Percentiles rank a stretch among this genome's conserved stretches.
These are phyloP conservation scores for Chrysaora quinquecirrha DNA, from an alignment of 30 jellyfish, hydroid and myxozoan genomes.

Conservation along the genomic window DNA sequence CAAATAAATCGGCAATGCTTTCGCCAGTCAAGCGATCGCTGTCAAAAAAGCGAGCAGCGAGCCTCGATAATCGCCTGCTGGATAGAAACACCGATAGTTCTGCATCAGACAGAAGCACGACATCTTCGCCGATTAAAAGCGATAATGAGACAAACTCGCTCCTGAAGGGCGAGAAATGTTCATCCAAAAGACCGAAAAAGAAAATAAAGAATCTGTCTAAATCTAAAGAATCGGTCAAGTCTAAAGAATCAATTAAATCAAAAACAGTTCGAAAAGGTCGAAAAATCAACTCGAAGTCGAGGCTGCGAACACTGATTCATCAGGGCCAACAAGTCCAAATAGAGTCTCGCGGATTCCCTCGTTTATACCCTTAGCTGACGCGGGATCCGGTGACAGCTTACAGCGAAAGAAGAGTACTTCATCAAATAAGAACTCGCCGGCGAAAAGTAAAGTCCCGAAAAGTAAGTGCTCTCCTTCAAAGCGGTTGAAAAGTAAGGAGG, in stretches of 20 bases:
- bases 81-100: constrained; percentile 4
- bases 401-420: constrained; percentile 13
- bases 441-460: constrained; percentile 11
- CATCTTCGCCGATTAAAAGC: constrained; percentile 60
- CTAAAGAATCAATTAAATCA: constrained; percentile 52
- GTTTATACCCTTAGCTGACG: constrained; percentile 66
- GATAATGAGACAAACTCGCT: constrained; percentile 42
- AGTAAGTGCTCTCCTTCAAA: constrained; percentile 16
- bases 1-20: constrained; percentile 41
- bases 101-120: constrained; percentile 21
- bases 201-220: constrained; percentile 12
- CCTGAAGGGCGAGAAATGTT: neutral
- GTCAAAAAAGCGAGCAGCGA: constrained; percentile 68
- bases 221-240: constrained; percentile 45
- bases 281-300: constrained; percentile 46
- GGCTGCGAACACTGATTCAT: neutral
- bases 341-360: constrained; percentile 79
- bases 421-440: constrained; percentile 8
- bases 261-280: constrained; percentile 23
- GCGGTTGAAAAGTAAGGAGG: constrained; percentile 1
- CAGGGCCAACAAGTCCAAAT: constrained; percentile 53
- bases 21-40: constrained; percentile 58
- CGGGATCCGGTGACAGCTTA: constrained; percentile 31
- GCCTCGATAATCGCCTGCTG: constrained; percentile 38
- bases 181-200: constrained; percentile 13